Base-by-base conservation (phyloP, 1,140 invertebrate species). In the Drosophila oshimai region DNA sequence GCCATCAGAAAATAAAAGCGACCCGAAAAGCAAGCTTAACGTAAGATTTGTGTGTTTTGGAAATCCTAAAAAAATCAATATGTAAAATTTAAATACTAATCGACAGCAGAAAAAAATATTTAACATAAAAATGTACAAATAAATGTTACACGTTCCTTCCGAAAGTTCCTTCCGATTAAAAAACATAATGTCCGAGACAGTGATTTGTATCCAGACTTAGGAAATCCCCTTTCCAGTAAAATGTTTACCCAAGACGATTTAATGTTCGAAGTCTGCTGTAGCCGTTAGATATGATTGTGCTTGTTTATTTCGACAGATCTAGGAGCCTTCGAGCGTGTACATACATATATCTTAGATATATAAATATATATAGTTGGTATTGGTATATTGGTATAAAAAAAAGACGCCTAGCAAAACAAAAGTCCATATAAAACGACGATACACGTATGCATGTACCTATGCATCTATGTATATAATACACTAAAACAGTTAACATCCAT, bases 341-440 rank as follows among this genome's bases (percentile, higher is more conserved):
- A 12, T 45, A 13, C n/a, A n/a, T 57, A 49, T 39, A 62, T 62
- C 15, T 24, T 41, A 20, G 33, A 28, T 68, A 68, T 31, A 68
- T 54, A 68, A 45, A 67, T 67, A 49, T 49, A 62, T 62, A 31
- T 62, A 9, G 12, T 62, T 29, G 15, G 28, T 67, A 67, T 41
- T 9, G 41, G 36, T 50, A 67, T 51, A 67, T 9, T 15, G 29
- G 17, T 62, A 31, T 60, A 65, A 29, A 64, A 67, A 67, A 68
- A 67, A 36, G 26, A 45, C 64, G 64, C 31, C 64, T 68, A 68
- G 64, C 61, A 68, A 45, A 68, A 68, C 62, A 44, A 68, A 31
- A 54, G 24, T 68, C 62, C 64, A 54, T 68, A 68, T 68, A 68
- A 68, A 68, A 65, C 26, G 58, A 65, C 37, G 28, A 57, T 22